Conservation (phyloP, 2,113 vertebrate genomes). For the Tenebrosternarchus preto region DNA sequence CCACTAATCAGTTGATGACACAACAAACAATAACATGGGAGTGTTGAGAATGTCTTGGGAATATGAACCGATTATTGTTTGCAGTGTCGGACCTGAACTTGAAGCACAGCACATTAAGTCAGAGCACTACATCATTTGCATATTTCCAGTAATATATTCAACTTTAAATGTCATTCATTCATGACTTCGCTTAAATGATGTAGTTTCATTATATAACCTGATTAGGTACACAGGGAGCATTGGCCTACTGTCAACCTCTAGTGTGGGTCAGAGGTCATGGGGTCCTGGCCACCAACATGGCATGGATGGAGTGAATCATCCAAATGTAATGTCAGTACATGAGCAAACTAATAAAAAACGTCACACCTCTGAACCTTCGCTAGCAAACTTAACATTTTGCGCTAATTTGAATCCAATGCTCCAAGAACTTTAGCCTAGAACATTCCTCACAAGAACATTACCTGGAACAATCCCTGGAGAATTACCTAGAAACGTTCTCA, state of each 20-base stretch:
- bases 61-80: neutral
- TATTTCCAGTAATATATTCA: slow-evolving; percentile 8
- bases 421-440: neutral
- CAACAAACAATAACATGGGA: too few relatives aligned
- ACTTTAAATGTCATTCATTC: neutral
- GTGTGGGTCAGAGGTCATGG: slow-evolving; percentile 31
- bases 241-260: neutral
- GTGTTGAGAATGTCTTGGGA: too few relatives aligned
- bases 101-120: neutral
- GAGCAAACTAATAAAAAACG: slow-evolving; percentile 6
- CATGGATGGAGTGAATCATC: neutral
- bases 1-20: neutral
- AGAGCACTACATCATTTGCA: neutral
- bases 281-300: neutral
- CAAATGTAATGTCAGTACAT: neutral
- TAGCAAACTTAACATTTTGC: neutral
- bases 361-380: neutral
- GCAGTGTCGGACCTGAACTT: neutral
- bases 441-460: too few relatives aligned
- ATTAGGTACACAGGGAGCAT: neutral
- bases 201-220: slow-evolving; percentile 21
- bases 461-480: too few relatives aligned
- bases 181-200: slow-evolving; percentile 4
- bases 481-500: too few relatives aligned
- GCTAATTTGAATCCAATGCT: neutral